Conservation (phyloP, 2,113 vertebrate genomes). For the Gila orcuttii region DNA sequence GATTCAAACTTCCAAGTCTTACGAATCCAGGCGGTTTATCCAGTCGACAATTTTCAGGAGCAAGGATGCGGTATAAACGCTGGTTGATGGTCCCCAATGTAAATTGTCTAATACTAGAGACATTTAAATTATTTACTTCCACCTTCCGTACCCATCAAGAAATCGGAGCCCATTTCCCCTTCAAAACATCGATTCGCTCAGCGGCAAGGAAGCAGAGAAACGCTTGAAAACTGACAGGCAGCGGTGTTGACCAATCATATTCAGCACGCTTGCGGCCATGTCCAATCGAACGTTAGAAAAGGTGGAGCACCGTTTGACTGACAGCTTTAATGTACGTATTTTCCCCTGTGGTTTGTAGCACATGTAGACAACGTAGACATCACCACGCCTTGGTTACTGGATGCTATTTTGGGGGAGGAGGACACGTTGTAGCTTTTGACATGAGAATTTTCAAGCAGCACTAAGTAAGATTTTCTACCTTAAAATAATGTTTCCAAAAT, state of each 20-base stretch:
- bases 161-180: constrained; percentile 53
- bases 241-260: constrained; percentile 61
- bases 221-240: constrained; percentile 62
- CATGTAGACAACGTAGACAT: constrained; percentile 37
- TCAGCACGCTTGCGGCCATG: background rate
- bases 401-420: constrained; percentile 10
- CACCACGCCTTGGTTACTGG: constrained; percentile 37
- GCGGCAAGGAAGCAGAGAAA: constrained; percentile 44
- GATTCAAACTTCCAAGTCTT: constrained; percentile 23
- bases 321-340: constrained; percentile 37
- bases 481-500: no score
- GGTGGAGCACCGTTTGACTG: constrained; percentile 43
- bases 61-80: background rate
- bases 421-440: constrained; percentile 8
- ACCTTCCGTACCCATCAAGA: constrained; percentile 21
- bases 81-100: background rate
- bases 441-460: background rate
- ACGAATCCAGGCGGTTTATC: background rate
- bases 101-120: background rate
- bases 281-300: constrained; percentile 57
- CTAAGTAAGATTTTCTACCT: no score
- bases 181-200: constrained; percentile 39
- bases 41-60: background rate
- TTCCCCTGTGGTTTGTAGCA: constrained; percentile 25
- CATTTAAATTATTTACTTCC: constrained; percentile 60